A percentile compares a stretch with the other conserved stretches of the same genome.
These are phyloP conservation scores for Rotaria magnacalcarata DNA, from an alignment of 2,888 invertebrate genomes.

Conservation along the genomic window DNA sequence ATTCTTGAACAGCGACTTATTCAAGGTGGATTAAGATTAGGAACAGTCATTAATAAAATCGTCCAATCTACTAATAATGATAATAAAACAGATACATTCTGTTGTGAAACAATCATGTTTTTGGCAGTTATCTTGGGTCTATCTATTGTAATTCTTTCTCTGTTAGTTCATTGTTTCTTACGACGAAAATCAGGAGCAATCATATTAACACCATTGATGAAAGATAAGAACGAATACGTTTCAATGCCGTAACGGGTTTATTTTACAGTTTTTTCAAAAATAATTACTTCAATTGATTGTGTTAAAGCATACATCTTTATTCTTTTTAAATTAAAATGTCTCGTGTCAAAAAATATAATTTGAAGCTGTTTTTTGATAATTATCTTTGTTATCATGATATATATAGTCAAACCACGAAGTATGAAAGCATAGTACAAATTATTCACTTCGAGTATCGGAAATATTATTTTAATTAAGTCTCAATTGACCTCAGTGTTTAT, in stretches of 20 bases:
- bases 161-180: background rate
- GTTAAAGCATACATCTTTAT: background rate
- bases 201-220: background rate
- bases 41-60: background rate
- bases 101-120: background rate
- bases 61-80: background rate
- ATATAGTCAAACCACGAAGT: too few species aligned
- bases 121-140: background rate
- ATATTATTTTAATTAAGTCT: too few species aligned
- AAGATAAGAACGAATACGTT: background rate
- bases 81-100: background rate
- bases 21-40: constrained; percentile 28
- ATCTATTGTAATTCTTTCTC: background rate
- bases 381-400: too few species aligned
- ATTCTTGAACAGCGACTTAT: constrained; percentile 25
- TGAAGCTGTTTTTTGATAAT: too few species aligned
- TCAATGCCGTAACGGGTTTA: background rate
- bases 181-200: background rate
- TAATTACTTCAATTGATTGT: too few species aligned
- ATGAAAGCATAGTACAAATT: too few species aligned
- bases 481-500: too few species aligned
- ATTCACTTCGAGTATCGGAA: too few species aligned
- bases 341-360: too few species aligned
- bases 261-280: background rate
- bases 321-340: too few species aligned